Conservation (phyloP, 2,797 vertebrate species). For the Rhabdomys pumilio region DNA sequence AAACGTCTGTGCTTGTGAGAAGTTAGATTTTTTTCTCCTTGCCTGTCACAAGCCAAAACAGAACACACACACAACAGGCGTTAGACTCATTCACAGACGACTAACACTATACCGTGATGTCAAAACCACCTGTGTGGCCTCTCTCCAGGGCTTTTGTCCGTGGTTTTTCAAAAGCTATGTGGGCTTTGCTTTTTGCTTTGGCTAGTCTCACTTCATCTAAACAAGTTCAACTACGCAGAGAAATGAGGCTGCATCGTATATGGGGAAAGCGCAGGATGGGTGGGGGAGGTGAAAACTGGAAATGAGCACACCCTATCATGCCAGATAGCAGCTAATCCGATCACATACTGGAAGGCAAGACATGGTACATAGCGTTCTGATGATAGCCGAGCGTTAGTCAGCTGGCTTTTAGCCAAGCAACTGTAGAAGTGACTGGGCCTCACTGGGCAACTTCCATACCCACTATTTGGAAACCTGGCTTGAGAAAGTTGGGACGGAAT, state of each 20-base stretch:
- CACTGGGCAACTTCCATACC: constrained; percentile 39
- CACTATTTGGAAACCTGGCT: constrained; percentile 64
- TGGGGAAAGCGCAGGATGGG: neutral
- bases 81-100: neutral
- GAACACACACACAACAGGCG: neutral
- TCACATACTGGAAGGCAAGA: constrained; percentile 32
- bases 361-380: constrained; percentile 27
- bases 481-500: constrained; percentile 6
- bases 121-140: neutral
- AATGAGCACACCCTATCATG: constrained; percentile 39
- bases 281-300: constrained; percentile 23
- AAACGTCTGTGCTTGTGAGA: constrained; percentile 17
- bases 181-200: neutral
- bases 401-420: constrained; percentile 72
- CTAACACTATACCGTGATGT: neutral
- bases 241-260: neutral
- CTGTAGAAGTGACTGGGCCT: constrained; percentile 61
- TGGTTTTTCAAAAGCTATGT: neutral
- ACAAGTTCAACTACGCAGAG: neutral
- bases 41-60: neutral
- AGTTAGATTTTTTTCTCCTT: constrained; percentile 9
- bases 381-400: constrained; percentile 35
- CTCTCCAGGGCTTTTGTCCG: neutral
- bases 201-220: constrained; percentile 1
- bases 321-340: constrained; percentile 46